Conservation (phyloP, 2,113 vertebrate species). For the Oriolus oriolus region DNA sequence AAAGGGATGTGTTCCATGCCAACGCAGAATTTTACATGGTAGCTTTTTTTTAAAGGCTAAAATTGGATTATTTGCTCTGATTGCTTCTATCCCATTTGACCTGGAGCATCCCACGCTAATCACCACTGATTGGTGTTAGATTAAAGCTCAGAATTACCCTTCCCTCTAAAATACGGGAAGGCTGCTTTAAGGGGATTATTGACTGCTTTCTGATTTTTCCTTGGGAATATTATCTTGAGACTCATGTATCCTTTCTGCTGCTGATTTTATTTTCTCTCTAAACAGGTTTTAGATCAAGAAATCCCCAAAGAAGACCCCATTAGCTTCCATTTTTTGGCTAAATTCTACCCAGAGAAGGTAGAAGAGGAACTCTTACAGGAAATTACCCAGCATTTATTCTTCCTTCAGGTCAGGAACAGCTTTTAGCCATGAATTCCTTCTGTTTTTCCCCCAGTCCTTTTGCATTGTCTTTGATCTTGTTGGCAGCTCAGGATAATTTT, state of each 20-base stretch:
- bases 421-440: background rate
- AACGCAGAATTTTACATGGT: background rate
- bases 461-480: background rate
- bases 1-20: background rate
- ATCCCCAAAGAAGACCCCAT: conserved; percentile 91
- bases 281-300: conserved; percentile 90
- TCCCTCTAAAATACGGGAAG: background rate
- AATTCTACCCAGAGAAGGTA: conserved; percentile 93
- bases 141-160: background rate
- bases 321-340: conserved; percentile 88
- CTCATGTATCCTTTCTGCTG: background rate
- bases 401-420: conserved; percentile 83
- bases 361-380: conserved; percentile 92
- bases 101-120: background rate
- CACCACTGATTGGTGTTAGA: background rate
- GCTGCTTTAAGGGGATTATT: background rate
- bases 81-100: background rate
- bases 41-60: background rate
- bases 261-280: background rate
- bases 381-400: conserved; percentile 94
- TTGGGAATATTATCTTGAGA: background rate
- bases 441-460: background rate
- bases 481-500: background rate
- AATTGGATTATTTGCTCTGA: background rate
- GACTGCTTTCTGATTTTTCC: background rate